These are phyloP conservation scores for Chinchilla lanigera DNA, from an alignment of 2,113 vertebrate genomes.

Conservation along the genomic window DNA sequence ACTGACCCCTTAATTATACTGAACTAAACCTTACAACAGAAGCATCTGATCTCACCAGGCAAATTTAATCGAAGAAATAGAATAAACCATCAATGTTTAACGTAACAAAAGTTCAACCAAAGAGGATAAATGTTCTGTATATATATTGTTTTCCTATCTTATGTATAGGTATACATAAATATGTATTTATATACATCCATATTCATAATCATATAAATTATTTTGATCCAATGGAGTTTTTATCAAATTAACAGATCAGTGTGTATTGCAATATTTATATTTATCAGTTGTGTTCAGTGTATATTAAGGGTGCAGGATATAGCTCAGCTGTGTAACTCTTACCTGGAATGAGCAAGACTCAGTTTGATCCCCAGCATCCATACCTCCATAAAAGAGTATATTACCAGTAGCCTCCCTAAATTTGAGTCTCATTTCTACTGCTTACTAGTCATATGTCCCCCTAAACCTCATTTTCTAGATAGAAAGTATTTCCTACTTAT, in stretches of 20 bases:
- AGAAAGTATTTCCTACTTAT: background rate
- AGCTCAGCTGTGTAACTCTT: background rate
- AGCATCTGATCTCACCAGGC: constrained; percentile 33
- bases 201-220: background rate
- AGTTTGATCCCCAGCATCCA: background rate
- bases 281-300: background rate
- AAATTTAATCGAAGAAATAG: constrained; percentile 33
- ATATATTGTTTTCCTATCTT: background rate
- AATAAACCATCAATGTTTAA: background rate
- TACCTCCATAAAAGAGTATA: background rate
- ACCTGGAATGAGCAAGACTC: background rate
- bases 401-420: background rate
- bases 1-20: background rate
- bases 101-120: background rate
- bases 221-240: background rate
- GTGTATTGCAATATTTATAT: background rate
- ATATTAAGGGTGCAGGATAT: background rate
- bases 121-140: background rate
- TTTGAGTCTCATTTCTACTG: background rate
- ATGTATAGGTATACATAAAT: background rate
- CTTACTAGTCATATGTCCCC: background rate
- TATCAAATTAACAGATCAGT: background rate
- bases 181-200: background rate
- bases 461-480: background rate
- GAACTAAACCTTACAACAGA: background rate